These are phyloP conservation scores for Carpatolechia fugitivella DNA, from an alignment of 2,888 invertebrate genomes.

Conservation along the genomic window DNA sequence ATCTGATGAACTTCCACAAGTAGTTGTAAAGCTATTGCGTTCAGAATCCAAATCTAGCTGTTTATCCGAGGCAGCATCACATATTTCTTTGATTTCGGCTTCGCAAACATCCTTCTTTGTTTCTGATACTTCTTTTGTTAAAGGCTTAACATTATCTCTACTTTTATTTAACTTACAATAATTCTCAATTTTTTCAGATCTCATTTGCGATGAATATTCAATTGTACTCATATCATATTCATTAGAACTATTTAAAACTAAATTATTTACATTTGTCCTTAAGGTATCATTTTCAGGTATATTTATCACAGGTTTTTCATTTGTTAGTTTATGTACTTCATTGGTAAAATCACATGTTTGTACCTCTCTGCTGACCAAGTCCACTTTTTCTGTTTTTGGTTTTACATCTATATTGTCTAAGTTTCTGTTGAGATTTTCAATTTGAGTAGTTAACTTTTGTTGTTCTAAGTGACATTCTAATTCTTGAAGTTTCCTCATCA, in stretches of 20 bases:
- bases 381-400: conserved; percentile 45
- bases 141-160: conserved; percentile 59
- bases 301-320: conserved; percentile 67
- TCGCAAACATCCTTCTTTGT: neutral
- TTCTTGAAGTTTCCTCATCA: conserved; percentile 59
- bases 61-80: neutral
- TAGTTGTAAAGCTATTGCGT: conserved; percentile 32
- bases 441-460: conserved; percentile 55
- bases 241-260: conserved; percentile 63
- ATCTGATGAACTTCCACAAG: conserved; percentile 55
- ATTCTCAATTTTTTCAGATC: conserved; percentile 75
- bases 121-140: conserved; percentile 41
- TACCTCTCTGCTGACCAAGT: conserved; percentile 53
- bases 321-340: conserved; percentile 46
- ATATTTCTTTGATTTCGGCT: neutral
- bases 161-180: conserved; percentile 77
- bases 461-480: conserved; percentile 64
- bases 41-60: conserved; percentile 29
- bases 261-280: conserved; percentile 64
- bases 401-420: conserved; percentile 43
- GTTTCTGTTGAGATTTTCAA: conserved; percentile 57
- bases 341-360: conserved; percentile 46
- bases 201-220: conserved; percentile 51
- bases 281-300: conserved; percentile 61
- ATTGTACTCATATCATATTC: conserved; percentile 49